Evolutionary conservation across 1,140 invertebrate genomes (phyloP), one percentile per base, ranked within the genome.

Genomic region (Macrobrachium rosenbergii): DNA sequence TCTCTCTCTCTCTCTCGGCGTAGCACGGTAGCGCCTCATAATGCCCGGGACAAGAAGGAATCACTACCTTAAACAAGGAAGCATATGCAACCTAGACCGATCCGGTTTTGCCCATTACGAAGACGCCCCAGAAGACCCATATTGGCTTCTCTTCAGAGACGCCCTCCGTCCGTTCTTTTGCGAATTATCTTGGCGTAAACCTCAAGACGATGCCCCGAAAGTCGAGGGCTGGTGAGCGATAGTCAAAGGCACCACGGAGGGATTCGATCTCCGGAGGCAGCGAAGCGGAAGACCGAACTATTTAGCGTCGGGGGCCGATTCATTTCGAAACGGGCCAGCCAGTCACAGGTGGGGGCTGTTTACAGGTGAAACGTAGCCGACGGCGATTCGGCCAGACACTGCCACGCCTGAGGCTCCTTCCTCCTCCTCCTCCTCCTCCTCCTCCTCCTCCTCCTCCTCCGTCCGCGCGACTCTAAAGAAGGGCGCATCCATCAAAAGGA

Each of bases 291-390:
- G 59, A 17, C 14, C 67, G 81, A 75, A 73, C n/a, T 23, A 72
- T 37, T 28, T 23, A 75, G 81, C 59, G 60, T 59, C 16, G 7
- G 52, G 5, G 58, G 64, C n/a, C 69, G 64, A n/a, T 43, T 59
- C 23, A 37, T 58, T 23, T 19, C n/a, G 58, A 60, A 62, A 45
- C 43, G 12, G 80, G 28, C 75, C 23, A 69, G 28, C 75, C 23
- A 69, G 67, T 72, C 81, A 73, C 81, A 83, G 81, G 81, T 83
- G 81, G 81, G 81, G 81, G 81, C 64, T 83, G 81, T 83, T 83
- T 83, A 83, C 81, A 83, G 81, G 81, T 83, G 81, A 83, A 83
- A 83, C 81, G 81, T 83, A 28, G 81, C 81, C 81, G 45, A 52
- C 45, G 69, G 81, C 64, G 43, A 58, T 73, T 73, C 17, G 67